Evolutionary conservation across 2,797 vertebrate genomes (phyloP).

Genomic region (Pipistrellus nathusii): DNA sequence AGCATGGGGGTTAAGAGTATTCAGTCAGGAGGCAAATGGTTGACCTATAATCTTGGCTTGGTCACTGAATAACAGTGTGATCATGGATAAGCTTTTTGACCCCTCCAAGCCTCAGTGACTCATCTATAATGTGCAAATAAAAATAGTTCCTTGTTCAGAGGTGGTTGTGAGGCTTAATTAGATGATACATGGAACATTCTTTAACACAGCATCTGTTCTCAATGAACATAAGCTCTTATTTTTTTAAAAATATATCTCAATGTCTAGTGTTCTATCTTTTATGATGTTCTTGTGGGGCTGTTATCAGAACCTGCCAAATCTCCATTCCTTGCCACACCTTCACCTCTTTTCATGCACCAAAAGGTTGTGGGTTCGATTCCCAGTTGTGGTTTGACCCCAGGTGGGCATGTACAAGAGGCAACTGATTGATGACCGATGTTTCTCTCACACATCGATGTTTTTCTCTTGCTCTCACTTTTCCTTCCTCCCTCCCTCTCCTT

Average conservation of each 20-base stretch:
- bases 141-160: slow-evolving; percentile 22
- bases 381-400: not conserved
- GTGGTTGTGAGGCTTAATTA: not conserved
- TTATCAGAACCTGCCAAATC: not conserved
- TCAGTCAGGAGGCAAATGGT: not conserved
- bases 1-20: not conserved
- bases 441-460: not conserved
- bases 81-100: not conserved
- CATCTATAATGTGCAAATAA: not conserved
- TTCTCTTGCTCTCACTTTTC: not conserved
- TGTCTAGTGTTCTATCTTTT: not conserved
- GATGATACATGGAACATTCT: not conserved
- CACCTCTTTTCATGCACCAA: not conserved
- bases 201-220: not conserved
- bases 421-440: not conserved
- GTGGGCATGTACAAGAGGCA: not conserved
- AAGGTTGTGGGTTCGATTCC: not conserved
- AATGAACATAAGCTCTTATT: not conserved
- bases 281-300: not conserved
- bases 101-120: not conserved
- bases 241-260: not conserved
- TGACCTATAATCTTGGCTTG: not conserved
- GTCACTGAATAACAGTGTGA: not conserved
- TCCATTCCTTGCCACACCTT: not conserved
- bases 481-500: not conserved